These are phyloP conservation scores for Limosa lapponica DNA, from an alignment of 2,797 vertebrate species.

Conservation along the genomic window DNA sequence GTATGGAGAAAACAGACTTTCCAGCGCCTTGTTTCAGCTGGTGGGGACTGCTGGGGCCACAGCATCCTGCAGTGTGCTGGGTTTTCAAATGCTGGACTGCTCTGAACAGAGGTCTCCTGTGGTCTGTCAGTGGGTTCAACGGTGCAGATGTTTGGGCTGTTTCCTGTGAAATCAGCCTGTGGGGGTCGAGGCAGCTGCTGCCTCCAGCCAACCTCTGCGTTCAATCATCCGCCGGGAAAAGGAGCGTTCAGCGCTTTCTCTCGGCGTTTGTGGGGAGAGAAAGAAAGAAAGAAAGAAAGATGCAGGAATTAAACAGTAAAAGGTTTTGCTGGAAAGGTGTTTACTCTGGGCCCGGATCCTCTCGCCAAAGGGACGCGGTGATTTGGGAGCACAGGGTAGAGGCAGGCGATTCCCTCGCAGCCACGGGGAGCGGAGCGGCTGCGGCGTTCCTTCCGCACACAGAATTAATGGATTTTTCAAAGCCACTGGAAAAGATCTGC, in stretches of 20 bases:
- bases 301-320: accelerated
- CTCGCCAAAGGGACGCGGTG: background rate
- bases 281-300: background rate
- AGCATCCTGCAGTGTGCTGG: background rate
- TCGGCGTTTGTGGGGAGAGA: accelerated
- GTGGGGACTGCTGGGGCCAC: background rate
- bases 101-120: background rate
- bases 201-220: background rate
- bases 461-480: accelerated
- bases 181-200: conserved; percentile 1
- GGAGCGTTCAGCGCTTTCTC: background rate
- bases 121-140: background rate
- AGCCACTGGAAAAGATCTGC: background rate
- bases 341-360: background rate
- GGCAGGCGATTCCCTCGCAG: accelerated
- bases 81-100: background rate
- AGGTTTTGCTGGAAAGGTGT: background rate
- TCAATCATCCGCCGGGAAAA: background rate
- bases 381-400: accelerated
- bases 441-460: background rate
- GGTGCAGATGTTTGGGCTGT: conserved; percentile 38
- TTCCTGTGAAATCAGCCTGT: background rate
- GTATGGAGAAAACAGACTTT: background rate
- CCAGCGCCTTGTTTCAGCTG: background rate
- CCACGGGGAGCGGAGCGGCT: accelerated